Base-by-base conservation (phyloP, 2,113 vertebrate species). In the Tringa solitaria region DNA sequence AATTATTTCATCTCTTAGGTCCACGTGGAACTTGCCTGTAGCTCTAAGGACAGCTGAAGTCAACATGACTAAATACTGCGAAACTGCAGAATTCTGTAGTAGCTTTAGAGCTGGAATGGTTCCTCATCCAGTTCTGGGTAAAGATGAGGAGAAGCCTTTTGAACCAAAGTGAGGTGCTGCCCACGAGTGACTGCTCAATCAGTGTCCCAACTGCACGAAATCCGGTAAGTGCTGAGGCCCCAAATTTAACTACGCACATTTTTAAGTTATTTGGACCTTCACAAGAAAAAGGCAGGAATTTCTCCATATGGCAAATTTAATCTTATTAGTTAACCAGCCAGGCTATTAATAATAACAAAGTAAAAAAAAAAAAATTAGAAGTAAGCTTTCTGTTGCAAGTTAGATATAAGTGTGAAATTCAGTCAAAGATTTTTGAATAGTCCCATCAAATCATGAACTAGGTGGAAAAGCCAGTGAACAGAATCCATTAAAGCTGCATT, bases 401-500 rank as follows among this genome's bases (percentile, higher is more conserved):
- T 83, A 67, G 65, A 78, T 73, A 20, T 23, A 92, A 68, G 69
- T 63, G 37, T 95, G 94, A 85, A 68, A 84, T 51, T 33, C 24
- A 64, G 76, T 88, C 79, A 24, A 80, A 93, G 84, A 56, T 56
- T 76, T 84, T 39, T 86, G 67, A 91, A 69, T 4, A 28, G 46
- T 96, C 53, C 80, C 69, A 68, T 88, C 82, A 94, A 93, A 93
- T 75, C 78, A 67, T 12, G 26, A 83, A 79, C 63, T 30, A 56
- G 81, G 26, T 70, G 48, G 86, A 95, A 93, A 94, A 97, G 80
- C 90, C 89, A 95, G 87, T 48, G 94, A 94, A 91, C 45, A 85
- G 95, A 97, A 95, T 84, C 95, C 84, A 97, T 95, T 95, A 95
- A 81, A 97, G 84, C 10, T 84, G 39, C 39, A 82, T 95, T 95